Conservation (phyloP, 1,140 invertebrate genomes). For the Linepithema humile region DNA sequence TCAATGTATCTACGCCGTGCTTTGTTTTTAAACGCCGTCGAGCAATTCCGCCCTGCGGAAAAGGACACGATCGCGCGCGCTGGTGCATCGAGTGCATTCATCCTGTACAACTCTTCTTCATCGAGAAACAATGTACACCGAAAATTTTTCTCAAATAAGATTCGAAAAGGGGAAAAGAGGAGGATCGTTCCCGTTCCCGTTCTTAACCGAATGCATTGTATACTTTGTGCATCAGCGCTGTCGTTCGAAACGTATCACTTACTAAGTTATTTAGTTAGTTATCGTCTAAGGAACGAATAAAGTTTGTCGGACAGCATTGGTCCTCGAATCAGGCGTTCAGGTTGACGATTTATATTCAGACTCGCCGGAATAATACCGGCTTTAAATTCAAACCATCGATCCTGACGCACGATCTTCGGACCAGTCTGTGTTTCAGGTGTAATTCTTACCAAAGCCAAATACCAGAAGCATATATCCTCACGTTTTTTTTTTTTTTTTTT, state of each 20-base stretch:
- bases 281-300: conserved; percentile 16
- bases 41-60: neutral
- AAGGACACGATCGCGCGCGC: neutral
- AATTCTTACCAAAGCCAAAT: conserved; percentile 45
- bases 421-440: neutral
- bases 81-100: neutral
- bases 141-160: neutral
- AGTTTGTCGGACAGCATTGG: neutral
- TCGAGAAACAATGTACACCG: neutral
- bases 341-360: neutral
- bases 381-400: neutral
- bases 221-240: conserved; percentile 4
- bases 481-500: too few species aligned
- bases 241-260: neutral
- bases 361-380: neutral
- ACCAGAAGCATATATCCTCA: conserved; percentile 16
- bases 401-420: neutral
- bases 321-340: neutral
- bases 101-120: neutral
- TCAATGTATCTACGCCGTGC: conserved; percentile 44
- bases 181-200: neutral
- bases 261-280: conserved; percentile 34
- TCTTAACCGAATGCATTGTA: too few species aligned
- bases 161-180: neutral
- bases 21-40: conserved; percentile 50